Evolutionary conservation across 2,888 invertebrate genomes (phyloP).

Genomic region (Ormyrus nitidulus): DNA sequence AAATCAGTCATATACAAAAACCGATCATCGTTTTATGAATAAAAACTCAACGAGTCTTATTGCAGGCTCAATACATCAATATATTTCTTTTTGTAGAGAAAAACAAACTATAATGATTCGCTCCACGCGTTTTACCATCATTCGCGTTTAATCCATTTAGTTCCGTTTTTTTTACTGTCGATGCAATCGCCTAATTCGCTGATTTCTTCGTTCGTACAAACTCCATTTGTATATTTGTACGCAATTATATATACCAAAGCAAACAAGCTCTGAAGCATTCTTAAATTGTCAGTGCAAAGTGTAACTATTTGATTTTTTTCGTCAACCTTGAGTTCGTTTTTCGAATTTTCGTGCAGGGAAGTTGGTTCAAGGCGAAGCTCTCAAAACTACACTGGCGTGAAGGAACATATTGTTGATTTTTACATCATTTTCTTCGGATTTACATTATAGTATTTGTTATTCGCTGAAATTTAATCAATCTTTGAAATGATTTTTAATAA

Average conservation of each 20-base stretch:
- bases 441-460: conserved; percentile 20
- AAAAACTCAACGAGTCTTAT: conserved; percentile 31
- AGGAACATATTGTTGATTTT: conserved; percentile 46
- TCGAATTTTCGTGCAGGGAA: conserved; percentile 4
- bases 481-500: neutral
- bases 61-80: conserved; percentile 32
- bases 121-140: neutral
- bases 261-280: conserved; percentile 38
- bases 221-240: conserved; percentile 6
- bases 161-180: conserved; percentile 14
- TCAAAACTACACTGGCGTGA: conserved; percentile 31
- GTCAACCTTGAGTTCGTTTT: too few species aligned
- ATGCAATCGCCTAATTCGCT: neutral
- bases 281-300: conserved; percentile 8
- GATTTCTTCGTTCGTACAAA: neutral
- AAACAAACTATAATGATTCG: conserved; percentile 17
- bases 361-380: conserved; percentile 35
- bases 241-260: conserved; percentile 17
- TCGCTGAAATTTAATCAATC: conserved; percentile 25
- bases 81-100: neutral
- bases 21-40: conserved; percentile 31
- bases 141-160: conserved; percentile 9
- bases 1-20: conserved; percentile 37
- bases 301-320: neutral
- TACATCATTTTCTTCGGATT: conserved; percentile 36